Evolutionary conservation across 2,888 invertebrate species (phyloP), one percentile per base, ranked within the genome.

Genomic region (Neuroscelio doddi): DNA sequence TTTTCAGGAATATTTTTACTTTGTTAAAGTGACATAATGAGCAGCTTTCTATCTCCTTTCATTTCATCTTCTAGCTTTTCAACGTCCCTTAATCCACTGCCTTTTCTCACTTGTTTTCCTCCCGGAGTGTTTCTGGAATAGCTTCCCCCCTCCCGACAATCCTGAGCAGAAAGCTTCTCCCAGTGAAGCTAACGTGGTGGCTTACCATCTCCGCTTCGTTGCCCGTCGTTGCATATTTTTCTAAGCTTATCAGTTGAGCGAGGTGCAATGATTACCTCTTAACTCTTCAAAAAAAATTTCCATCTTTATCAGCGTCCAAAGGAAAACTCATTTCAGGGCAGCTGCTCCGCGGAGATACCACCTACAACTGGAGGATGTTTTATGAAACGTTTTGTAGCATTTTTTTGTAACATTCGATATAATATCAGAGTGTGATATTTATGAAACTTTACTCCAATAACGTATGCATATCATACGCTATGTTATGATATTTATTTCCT

Each of bases 211-310:
- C 26, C 30, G 47, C 57, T 52, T 52, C 57, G 52, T 57, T 57
- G 52, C 47, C 26, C 46, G 45, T 41, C 52, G 51, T 27, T 64
- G 64, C 64, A 55, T 64, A 58, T 64, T 64, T 64, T 58, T 64
- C 44, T 41, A 57, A 64, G 51, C 55, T 64, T 58, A 64, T 50
- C 58, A 55, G 42, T 24, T 34, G 38, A 36, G 26, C 36, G 47
- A 63, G 47, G 47, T 56, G 56, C 39, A 56, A 52, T 46, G 56
- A 56, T 56, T 63, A 47, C 56, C 47, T 56, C 42, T 57, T 46
- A 63, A 56, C 39, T 52, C 49, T 10, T 49, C 49, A 47, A 61
- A 61, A 59, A 41, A 58, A 53, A 36, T 42, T 49, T 51, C 24
- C 46, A 51, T 51, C 38, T 61, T 61, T 61, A 61, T 61, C 49